A percentile compares a stretch with the other conserved stretches of the same genome.
Evolutionary conservation across 2,113 vertebrate species (phyloP).

Genomic region (Apodemus speciosus): DNA sequence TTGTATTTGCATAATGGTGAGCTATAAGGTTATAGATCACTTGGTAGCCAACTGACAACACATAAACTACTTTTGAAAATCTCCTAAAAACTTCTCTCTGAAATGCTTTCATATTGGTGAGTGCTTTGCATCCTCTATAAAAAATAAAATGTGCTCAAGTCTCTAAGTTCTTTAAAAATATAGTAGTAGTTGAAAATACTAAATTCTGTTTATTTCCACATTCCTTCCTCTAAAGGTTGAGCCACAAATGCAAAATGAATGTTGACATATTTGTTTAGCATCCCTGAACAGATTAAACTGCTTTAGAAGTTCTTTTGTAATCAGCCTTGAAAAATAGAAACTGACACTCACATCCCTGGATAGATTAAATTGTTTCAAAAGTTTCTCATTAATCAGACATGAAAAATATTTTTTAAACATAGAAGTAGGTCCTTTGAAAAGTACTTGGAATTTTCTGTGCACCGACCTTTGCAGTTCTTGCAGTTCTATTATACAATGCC

Average conservation of each 20-base stretch:
- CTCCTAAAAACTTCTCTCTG: slow-evolving; percentile 83
- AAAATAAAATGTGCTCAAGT: slow-evolving; percentile 76
- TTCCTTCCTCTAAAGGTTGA: slow-evolving; percentile 78
- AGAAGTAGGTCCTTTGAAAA: slow-evolving; percentile 41
- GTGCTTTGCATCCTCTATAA: slow-evolving; percentile 66
- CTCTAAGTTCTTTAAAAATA: slow-evolving; percentile 76
- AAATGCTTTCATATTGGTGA: slow-evolving; percentile 81
- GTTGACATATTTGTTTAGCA: slow-evolving; percentile 84
- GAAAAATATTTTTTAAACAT: slow-evolving; percentile 60
- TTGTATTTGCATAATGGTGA: slow-evolving; percentile 85
- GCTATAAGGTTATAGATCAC: slow-evolving; percentile 83
- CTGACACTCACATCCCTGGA: slow-evolving; percentile 69
- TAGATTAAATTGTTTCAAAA: slow-evolving; percentile 82
- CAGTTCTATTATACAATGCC: not conserved
- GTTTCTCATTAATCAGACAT: slow-evolving; percentile 77
- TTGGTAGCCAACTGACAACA: slow-evolving; percentile 79
- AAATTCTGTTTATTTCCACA: slow-evolving; percentile 79
- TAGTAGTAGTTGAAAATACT: slow-evolving; percentile 26
- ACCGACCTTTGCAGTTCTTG: slow-evolving; percentile 2
- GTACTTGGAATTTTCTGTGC: slow-evolving; percentile 35
- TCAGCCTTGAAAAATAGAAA: slow-evolving; percentile 82
- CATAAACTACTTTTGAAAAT: slow-evolving; percentile 82
- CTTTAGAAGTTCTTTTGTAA: slow-evolving; percentile 81
- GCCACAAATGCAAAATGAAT: slow-evolving; percentile 81
- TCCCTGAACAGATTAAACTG: slow-evolving; percentile 81